These are phyloP conservation scores for Lophius piscatorius DNA, from an alignment of 2,113 vertebrate genomes.

Conservation along the genomic window DNA sequence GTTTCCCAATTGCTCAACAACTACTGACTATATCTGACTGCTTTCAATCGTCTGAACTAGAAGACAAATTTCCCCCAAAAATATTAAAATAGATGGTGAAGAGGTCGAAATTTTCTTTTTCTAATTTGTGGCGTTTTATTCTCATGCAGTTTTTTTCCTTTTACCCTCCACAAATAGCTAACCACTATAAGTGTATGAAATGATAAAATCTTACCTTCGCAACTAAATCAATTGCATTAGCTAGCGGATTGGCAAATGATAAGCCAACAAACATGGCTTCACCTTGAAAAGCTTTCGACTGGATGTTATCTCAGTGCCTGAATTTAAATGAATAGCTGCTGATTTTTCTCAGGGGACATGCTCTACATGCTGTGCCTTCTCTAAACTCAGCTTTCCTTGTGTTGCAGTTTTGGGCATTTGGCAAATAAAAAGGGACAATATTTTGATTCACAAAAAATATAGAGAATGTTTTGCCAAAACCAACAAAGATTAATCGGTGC, in stretches of 20 bases:
- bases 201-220: not conserved
- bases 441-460: slow-evolving; percentile 53
- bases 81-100: no score
- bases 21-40: no score
- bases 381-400: slow-evolving; percentile 27
- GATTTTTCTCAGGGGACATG: slow-evolving; percentile 3
- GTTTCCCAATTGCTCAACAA: no score
- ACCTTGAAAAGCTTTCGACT: slow-evolving; percentile 1
- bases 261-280: not conserved
- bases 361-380: slow-evolving; percentile 59
- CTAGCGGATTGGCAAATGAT: not conserved
- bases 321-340: slow-evolving; percentile 2
- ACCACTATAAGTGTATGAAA: slow-evolving; percentile 3
- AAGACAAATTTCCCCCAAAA: no score
- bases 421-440: slow-evolving; percentile 36
- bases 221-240: not conserved
- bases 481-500: not conserved
- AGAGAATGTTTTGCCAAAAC: slow-evolving; percentile 18
- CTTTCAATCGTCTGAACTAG: no score
- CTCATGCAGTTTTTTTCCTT: not conserved
- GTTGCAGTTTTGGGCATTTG: slow-evolving; percentile 40
- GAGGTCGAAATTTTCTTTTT: no score
- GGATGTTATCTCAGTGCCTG: not conserved
- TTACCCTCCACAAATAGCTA: slow-evolving; percentile 1
- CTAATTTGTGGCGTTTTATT: no score